Evolutionary conservation across 2,113 vertebrate genomes (phyloP), one percentile per base, ranked within the genome.

Genomic region (Paracyprichromis sp.): DNA sequence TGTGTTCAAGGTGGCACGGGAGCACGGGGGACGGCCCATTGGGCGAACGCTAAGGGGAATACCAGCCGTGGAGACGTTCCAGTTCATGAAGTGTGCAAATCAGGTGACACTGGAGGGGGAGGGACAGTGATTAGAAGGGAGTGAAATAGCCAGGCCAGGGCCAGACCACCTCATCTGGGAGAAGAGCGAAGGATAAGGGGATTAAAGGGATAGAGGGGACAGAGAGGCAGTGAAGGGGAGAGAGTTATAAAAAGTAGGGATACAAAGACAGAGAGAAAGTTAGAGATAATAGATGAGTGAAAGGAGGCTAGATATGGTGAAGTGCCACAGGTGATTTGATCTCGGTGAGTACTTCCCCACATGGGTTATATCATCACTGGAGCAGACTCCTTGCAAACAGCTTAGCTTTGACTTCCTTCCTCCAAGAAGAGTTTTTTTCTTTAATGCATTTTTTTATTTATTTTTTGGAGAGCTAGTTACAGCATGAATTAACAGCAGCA

Each of bases 41-140:
- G 63, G 71, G 83, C 11, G 34, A 92, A 81, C 66, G 83, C 89
- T 82, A 52, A 92, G 86, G 91, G 93, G 92, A 92, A 94, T 80
- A 93, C 90, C 90, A 91, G 92, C 80, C 89, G 88, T 90, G 56
- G 88, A 95, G 91, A 92, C 85, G 87, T 95, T 95, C 93, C 93
- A 86, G 88, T 92, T 93, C 94, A 94, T 93, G 90, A 94, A 94
- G 92, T 95, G 94, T 94, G 92, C 93, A 95, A 94, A 95, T 95
- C 95, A 92, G 89, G 85, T 34, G 63, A 80, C 79, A 54, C 36
- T 78, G 91, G 80, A 61, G 57, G 63, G 19, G 86, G 83, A 40
- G 91, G 76, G 7, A 34, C 29, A 5, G 82, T 83, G 92, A 93
- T 93, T 89, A 90, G 83, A 88, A 54, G 29, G 86, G 90, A 94